These are phyloP conservation scores for Epizoanthus illoricatus DNA, from an alignment of 92 coral and sea anemone genomes.

Conservation along the genomic window DNA sequence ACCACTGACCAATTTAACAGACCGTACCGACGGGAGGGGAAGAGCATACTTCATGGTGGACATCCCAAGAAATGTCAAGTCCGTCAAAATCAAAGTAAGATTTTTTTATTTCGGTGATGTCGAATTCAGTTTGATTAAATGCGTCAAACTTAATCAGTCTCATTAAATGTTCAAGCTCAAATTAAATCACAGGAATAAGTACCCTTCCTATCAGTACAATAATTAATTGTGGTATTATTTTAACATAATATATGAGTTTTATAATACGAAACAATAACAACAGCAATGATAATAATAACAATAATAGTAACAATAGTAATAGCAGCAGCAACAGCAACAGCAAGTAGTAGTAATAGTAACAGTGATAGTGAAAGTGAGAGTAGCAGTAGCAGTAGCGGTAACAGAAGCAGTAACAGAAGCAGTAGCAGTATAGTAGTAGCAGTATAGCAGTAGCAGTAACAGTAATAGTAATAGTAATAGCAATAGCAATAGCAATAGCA, in stretches of 20 bases:
- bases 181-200: too few species aligned
- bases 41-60: slow-evolving; percentile 10
- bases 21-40: slow-evolving; percentile 5
- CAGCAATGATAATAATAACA: neutral
- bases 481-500: too few species aligned
- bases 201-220: neutral
- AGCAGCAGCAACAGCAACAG: too few species aligned
- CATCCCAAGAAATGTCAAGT: slow-evolving; percentile 21
- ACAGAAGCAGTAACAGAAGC: neutral
- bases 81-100: slow-evolving; percentile 27
- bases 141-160: too few species aligned
- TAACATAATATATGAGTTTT: neutral
- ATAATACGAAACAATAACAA: neutral
- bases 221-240: neutral
- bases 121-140: too few species aligned
- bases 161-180: too few species aligned
- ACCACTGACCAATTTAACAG: neutral
- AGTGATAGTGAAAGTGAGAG: neutral
- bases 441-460: neutral
- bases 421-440: too few species aligned
- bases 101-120: too few species aligned
- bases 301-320: neutral
- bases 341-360: neutral
- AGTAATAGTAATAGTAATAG: neutral
- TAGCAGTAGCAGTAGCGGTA: neutral